phyloP scores from a whole-genome alignment of 2,797 vertebrate genomes.

The Strix occidentalis region DNA sequence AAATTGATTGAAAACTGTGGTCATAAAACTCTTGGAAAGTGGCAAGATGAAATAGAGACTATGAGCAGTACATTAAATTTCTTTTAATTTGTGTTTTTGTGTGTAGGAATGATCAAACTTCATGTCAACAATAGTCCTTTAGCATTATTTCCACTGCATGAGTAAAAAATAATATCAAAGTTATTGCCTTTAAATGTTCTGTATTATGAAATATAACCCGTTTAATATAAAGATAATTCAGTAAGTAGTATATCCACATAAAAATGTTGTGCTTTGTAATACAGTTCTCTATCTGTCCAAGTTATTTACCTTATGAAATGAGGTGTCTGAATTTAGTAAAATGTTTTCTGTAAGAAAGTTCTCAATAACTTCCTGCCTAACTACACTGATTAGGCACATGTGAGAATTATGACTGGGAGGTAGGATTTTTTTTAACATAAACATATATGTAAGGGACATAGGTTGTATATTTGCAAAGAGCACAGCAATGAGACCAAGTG shows the following conservation, averaged over 20 bases:
- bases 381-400: not conserved
- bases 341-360: not conserved
- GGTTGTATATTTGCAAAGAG: not conserved
- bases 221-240: not conserved
- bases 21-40: not conserved
- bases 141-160: not conserved
- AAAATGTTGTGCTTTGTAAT: not conserved
- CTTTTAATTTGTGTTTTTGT: not conserved
- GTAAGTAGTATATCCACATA: not conserved
- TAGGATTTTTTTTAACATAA: not conserved
- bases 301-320: not conserved
- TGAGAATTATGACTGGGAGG: not conserved
- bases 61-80: not conserved
- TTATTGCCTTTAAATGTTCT: not conserved
- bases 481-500: not conserved
- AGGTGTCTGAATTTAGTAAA: not conserved
- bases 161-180: not conserved
- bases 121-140: not conserved
- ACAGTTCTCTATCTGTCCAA: not conserved
- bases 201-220: not conserved
- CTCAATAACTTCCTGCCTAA: not conserved
- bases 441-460: not conserved
- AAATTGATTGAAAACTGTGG: not conserved
- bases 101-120: not conserved
- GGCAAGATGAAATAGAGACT: not conserved